Evolutionary conservation across 2,797 vertebrate species (phyloP).

Genomic region (Halcyon badia): DNA sequence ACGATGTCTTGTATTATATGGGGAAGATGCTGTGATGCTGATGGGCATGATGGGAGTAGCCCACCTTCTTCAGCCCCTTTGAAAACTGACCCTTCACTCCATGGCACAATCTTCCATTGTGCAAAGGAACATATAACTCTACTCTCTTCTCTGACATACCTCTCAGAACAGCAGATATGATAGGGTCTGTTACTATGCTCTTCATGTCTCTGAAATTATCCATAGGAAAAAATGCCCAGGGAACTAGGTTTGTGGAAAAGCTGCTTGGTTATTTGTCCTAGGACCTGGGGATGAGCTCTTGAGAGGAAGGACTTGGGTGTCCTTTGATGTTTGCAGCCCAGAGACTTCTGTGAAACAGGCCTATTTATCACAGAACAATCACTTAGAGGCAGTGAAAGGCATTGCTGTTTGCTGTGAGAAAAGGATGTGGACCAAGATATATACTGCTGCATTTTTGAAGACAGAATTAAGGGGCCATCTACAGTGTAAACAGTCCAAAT

Average conservation of each 20-base stretch:
- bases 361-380: background rate
- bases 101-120: background rate
- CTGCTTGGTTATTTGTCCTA: background rate
- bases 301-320: background rate
- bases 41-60: background rate
- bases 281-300: background rate
- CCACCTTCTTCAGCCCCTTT: background rate
- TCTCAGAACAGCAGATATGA: background rate
- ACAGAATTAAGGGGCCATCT: background rate
- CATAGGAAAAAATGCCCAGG: background rate
- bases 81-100: background rate
- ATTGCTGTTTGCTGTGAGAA: conserved; percentile 9
- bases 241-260: background rate
- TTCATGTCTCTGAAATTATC: background rate
- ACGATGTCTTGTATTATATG: background rate
- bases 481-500: conserved; percentile 19
- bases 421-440: background rate
- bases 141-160: background rate
- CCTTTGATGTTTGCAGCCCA: background rate
- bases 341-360: background rate
- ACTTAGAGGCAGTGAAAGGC: background rate
- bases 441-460: background rate
- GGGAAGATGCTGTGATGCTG: background rate
- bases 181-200: background rate
- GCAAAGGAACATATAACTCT: background rate